Percentiles rank a stretch among this genome's conserved stretches.
These are phyloP conservation scores for Polyergus mexicanus DNA, from an alignment of 1,140 invertebrate genomes.

Conservation along the genomic window DNA sequence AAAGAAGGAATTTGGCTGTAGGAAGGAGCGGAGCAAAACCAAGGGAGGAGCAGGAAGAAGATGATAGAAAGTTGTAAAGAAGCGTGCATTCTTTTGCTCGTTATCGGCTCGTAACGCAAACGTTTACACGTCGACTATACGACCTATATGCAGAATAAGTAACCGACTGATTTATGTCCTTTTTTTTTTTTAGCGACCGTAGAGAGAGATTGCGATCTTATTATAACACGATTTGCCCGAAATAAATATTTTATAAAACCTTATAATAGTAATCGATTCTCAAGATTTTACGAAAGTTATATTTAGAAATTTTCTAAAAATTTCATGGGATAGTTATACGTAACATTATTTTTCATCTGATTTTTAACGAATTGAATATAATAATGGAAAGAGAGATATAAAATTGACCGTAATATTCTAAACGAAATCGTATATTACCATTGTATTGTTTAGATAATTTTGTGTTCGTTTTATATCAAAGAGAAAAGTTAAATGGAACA, in stretches of 20 bases:
- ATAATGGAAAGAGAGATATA: conserved; percentile 1
- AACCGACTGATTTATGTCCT: conserved; percentile 76
- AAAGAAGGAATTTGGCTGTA: conserved; percentile 78
- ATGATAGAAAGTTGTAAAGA: conserved; percentile 46
- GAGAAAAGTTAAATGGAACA: conserved; percentile 8
- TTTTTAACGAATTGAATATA: not conserved
- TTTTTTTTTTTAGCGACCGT: conserved; percentile 62
- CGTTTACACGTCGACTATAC: conserved; percentile 80
- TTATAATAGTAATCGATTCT: not conserved
- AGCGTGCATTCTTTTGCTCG: conserved; percentile 72
- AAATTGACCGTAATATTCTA: not conserved
- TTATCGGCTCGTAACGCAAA: conserved; percentile 82
- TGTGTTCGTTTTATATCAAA: not conserved
- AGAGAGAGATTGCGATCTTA: not conserved
- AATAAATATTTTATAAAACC: not conserved
- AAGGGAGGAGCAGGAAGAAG: conserved; percentile 39
- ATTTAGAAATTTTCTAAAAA: not conserved
- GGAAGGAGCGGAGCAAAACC: conserved; percentile 28
- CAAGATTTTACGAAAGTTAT: not conserved
- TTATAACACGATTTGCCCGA: not conserved
- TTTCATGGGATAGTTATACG: not conserved
- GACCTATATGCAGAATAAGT: conserved; percentile 73
- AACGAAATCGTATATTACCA: not conserved
- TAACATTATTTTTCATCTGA: not conserved
- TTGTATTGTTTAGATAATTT: conserved; percentile 19